Evolutionary conservation across 2,113 vertebrate species (phyloP).

Genomic region (Piaya cayana): DNA sequence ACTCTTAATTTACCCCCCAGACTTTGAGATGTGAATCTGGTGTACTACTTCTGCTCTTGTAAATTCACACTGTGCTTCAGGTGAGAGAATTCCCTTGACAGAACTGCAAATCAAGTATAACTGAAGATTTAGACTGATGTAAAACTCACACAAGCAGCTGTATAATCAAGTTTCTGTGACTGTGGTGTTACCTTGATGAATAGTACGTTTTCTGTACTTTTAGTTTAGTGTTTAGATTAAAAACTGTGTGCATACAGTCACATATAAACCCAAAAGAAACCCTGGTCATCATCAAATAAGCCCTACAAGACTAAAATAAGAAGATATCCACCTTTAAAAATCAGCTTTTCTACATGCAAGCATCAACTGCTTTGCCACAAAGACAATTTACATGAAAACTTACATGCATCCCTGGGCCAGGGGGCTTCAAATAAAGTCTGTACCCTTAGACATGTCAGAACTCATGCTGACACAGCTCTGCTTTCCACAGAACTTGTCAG

Average conservation of each 20-base stretch:
- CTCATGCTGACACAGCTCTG: not conserved
- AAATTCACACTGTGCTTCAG: not conserved
- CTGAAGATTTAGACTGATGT: not conserved
- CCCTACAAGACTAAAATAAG: not conserved
- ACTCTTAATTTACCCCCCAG: not conserved
- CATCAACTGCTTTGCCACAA: not conserved
- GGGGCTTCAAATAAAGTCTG: not conserved
- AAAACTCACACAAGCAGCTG: not conserved
- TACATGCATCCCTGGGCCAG: not conserved
- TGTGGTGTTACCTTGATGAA: not conserved
- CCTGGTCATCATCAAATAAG: not conserved
- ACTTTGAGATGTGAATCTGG: not conserved
- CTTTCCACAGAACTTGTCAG: not conserved
- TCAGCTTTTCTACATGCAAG: not conserved
- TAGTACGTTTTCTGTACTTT: not conserved
- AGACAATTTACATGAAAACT: not conserved
- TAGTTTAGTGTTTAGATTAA: not conserved
- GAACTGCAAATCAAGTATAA: not conserved
- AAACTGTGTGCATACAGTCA: not conserved
- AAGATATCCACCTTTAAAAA: not conserved
- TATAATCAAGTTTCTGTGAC: not conserved
- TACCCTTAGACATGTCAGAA: not conserved
- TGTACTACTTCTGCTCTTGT: not conserved
- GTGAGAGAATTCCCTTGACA: not conserved
- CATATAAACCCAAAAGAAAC: not conserved